A percentile compares a stretch with the other conserved stretches of the same genome.
Evolutionary conservation across 92 coral and sea anemone genomes (phyloP).

Genomic region (Pocillopora grandis): DNA sequence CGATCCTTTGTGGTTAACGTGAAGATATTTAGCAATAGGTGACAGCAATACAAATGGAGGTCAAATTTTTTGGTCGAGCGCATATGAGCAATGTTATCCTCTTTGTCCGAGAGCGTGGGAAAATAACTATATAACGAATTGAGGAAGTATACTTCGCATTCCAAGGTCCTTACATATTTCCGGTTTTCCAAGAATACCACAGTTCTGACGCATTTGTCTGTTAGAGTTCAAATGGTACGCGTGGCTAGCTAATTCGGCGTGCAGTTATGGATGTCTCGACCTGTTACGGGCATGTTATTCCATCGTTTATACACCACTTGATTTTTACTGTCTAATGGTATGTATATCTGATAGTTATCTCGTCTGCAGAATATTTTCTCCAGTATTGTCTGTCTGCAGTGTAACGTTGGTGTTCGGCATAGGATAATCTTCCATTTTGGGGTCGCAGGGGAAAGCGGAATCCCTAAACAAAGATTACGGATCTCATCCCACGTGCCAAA

Average conservation of each 20-base stretch:
- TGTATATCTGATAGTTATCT: background rate
- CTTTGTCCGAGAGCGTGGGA: slow-evolving; percentile 39
- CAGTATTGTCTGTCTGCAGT: slow-evolving; percentile 1
- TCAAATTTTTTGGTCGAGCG: slow-evolving; percentile 37
- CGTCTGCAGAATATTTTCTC: background rate
- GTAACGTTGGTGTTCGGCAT: too few relatives aligned
- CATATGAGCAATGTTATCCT: slow-evolving; percentile 15
- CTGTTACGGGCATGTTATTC: slow-evolving; percentile 8
- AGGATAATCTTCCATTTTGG: too few relatives aligned
- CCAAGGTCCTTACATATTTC: slow-evolving; percentile 40
- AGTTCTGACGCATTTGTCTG: background rate
- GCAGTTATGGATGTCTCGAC: background rate
- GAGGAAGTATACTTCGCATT: slow-evolving; percentile 23
- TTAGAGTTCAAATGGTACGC: background rate
- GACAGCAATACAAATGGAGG: slow-evolving; percentile 17
- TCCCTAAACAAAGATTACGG: too few relatives aligned
- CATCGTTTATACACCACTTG: background rate
- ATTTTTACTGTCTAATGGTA: background rate
- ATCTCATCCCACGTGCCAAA: background rate
- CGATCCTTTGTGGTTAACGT: background rate
- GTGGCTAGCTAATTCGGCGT: background rate
- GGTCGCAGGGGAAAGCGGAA: too few relatives aligned
- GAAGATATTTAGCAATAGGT: slow-evolving; percentile 19
- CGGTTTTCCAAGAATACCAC: slow-evolving; percentile 47
- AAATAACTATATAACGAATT: slow-evolving; percentile 24